phyloP scores from a whole-genome alignment of 2,113 vertebrate species.

The Microtus richardsoni region DNA sequence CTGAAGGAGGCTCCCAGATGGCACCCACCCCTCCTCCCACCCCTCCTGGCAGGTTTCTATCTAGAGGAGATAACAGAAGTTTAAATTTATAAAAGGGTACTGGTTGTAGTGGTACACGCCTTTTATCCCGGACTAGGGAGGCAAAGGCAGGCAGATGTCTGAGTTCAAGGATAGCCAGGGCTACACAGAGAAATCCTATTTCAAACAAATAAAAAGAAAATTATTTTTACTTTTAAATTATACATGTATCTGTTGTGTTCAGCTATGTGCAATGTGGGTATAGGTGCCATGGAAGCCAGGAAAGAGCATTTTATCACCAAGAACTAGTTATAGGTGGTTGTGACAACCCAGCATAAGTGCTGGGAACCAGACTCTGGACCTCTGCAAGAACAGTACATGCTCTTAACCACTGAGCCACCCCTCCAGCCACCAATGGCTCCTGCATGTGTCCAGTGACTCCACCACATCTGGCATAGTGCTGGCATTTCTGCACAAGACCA shows the following conservation, averaged over 20 bases:
- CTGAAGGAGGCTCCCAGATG: neutral
- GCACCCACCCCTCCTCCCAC: neutral
- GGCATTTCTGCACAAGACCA: neutral
- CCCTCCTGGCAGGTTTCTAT: neutral
- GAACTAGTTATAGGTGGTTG: neutral
- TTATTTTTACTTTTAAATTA: neutral
- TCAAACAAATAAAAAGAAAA: neutral
- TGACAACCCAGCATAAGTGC: no score
- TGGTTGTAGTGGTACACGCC: neutral
- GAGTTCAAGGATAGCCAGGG: neutral
- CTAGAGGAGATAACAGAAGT: neutral
- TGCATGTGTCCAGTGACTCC: accelerated
- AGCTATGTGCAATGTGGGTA: neutral
- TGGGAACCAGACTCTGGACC: neutral
- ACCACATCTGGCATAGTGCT: neutral
- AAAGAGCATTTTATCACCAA: neutral
- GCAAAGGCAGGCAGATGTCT: neutral
- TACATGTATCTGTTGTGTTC: neutral
- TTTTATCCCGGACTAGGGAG: neutral
- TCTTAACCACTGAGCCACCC: neutral
- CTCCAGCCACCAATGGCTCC: neutral
- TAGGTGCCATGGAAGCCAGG: neutral
- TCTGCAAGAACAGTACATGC: neutral
- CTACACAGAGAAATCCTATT: neutral
- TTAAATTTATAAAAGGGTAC: neutral